Conservation (phyloP, 2,797 vertebrate genomes). For the Hemitrygon akajei region DNA sequence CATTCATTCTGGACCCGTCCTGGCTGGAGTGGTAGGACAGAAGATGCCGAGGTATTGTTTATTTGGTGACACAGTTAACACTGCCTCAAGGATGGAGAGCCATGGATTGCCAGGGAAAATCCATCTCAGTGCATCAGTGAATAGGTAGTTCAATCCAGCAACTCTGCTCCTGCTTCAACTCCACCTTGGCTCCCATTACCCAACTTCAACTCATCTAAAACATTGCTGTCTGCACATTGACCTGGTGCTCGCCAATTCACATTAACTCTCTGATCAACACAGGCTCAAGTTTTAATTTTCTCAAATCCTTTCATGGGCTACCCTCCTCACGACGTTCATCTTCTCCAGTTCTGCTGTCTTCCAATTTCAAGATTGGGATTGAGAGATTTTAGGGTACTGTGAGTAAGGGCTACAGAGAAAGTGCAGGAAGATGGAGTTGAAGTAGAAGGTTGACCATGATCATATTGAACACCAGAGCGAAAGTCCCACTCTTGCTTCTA, state of each 20-base stretch:
- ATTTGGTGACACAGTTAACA: slow-evolving; percentile 68
- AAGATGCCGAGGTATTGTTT: slow-evolving; percentile 66
- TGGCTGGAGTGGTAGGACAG: slow-evolving; percentile 65
- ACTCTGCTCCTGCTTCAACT: background rate
- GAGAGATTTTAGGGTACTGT: too few species aligned
- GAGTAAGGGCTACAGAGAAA: too few species aligned
- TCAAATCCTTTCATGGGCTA: too few species aligned
- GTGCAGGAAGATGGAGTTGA: too few species aligned
- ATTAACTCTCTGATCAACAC: background rate
- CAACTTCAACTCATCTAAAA: background rate
- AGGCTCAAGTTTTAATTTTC: too few species aligned
- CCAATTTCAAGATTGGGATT: too few species aligned
- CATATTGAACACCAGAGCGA: too few species aligned
- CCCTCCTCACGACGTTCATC: too few species aligned
- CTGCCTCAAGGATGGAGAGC: slow-evolving; percentile 64
- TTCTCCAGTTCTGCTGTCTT: too few species aligned
- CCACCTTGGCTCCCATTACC: background rate
- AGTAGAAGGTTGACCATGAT: too few species aligned
- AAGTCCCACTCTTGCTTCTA: too few species aligned
- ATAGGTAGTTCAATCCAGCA: slow-evolving; percentile 46
- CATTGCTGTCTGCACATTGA: background rate
- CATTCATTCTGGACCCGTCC: slow-evolving; percentile 58
- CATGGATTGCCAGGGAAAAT: slow-evolving; percentile 62
- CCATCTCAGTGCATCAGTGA: slow-evolving; percentile 58
- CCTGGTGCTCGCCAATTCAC: background rate